Percentiles rank a stretch among this genome's conserved stretches.
These are phyloP conservation scores for Hafferia zeledoni DNA, from an alignment of 2,797 vertebrate genomes.

Conservation along the genomic window DNA sequence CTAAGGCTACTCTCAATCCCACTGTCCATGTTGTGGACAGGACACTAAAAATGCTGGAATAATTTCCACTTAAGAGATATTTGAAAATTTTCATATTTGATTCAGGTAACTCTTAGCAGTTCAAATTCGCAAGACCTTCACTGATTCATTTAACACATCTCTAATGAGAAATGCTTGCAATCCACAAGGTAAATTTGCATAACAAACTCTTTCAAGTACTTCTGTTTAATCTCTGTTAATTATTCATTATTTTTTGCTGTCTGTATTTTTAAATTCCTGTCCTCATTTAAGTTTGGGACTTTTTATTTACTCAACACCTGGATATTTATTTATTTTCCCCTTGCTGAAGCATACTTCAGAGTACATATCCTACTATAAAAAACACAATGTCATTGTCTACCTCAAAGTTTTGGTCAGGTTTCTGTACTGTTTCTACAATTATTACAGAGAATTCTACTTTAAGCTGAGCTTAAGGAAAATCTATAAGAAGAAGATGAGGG, in stretches of 20 bases:
- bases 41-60: not conserved
- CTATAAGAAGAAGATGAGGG: fast-evolving
- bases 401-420: not conserved
- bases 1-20: too few relatives aligned
- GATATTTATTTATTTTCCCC: not conserved
- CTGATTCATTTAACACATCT: not conserved
- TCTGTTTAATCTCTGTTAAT: not conserved
- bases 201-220: not conserved
- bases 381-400: not conserved
- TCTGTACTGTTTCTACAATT: not conserved
- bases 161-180: not conserved
- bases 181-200: not conserved
- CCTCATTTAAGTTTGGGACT: not conserved
- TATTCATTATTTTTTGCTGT: not conserved
- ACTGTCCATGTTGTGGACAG: too few relatives aligned
- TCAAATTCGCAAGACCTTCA: not conserved
- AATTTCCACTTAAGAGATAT: not conserved
- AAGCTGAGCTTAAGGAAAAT: not conserved
- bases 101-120: not conserved
- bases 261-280: not conserved
- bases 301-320: not conserved
- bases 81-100: not conserved
- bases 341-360: not conserved
- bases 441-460: not conserved
- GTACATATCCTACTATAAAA: not conserved